Percentiles rank a stretch among this genome's conserved stretches.
Evolutionary conservation across 2,113 vertebrate species (phyloP).

Genomic region (Oenanthe oenanthe): DNA sequence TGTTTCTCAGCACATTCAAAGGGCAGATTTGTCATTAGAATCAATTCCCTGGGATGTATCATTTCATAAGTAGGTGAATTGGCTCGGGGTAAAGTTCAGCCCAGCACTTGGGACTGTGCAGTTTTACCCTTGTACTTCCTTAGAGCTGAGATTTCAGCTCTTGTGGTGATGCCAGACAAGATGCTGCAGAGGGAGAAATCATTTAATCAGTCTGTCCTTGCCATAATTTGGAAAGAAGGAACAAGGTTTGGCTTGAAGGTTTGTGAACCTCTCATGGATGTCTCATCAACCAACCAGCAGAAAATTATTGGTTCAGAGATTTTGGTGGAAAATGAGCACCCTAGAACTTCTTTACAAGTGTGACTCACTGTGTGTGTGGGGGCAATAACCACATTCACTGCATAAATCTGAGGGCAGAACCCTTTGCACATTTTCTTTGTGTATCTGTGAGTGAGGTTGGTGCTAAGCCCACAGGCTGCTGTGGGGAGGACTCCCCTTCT

Average conservation of each 20-base stretch:
- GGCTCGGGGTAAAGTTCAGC: constrained; percentile 41
- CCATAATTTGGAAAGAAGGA: not conserved
- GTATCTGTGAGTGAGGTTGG: not conserved
- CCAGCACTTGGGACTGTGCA: not conserved
- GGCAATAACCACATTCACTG: not conserved
- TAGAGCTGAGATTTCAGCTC: not conserved
- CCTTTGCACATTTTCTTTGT: not conserved
- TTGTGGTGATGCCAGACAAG: constrained; percentile 3
- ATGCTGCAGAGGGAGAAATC: not conserved
- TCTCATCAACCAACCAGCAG: not conserved
- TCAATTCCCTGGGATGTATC: not conserved
- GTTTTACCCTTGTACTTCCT: constrained; percentile 30
- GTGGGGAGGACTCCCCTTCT: not conserved
- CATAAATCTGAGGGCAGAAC: not conserved
- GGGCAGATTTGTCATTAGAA: constrained; percentile 36
- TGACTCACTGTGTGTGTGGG: not conserved
- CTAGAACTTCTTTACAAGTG: not conserved
- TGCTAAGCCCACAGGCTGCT: not conserved
- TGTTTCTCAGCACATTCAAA: not conserved
- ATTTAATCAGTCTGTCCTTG: not conserved
- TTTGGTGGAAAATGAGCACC: not conserved
- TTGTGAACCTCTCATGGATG: not conserved
- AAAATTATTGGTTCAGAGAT: not conserved
- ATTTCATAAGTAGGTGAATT: constrained; percentile 57
- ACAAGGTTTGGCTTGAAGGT: not conserved